Conservation (phyloP, 2,797 vertebrate species). For the Gallinago nigripennis region DNA sequence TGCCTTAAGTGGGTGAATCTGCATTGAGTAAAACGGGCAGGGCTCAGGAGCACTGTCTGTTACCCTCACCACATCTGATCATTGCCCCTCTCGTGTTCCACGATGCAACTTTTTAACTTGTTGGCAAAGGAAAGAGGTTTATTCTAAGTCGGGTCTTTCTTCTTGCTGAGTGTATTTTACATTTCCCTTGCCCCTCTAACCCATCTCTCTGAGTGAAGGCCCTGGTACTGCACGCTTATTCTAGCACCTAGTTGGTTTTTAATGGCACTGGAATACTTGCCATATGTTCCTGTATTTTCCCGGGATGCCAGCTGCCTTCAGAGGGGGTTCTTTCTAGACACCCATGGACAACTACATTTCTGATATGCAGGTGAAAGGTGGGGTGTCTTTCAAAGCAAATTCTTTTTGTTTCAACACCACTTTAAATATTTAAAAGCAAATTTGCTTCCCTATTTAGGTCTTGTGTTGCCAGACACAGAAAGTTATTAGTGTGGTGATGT, state of each 20-base stretch:
- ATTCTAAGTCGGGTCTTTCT: background rate
- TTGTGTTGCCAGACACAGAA: background rate
- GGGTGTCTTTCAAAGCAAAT: background rate
- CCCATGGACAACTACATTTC: background rate
- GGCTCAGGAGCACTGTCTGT: background rate
- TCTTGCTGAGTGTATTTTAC: background rate
- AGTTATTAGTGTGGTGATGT: rapidly evolving
- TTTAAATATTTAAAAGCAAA: background rate
- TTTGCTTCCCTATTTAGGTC: background rate
- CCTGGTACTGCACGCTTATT: rapidly evolving
- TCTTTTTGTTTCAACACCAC: background rate
- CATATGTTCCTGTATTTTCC: background rate
- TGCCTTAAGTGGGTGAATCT: rapidly evolving
- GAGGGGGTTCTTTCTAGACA: background rate
- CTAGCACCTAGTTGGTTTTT: background rate
- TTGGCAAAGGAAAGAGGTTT: background rate
- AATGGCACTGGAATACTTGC: background rate
- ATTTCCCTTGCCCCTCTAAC: background rate
- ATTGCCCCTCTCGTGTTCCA: background rate
- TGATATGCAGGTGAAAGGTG: background rate
- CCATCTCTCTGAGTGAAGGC: background rate
- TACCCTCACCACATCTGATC: background rate
- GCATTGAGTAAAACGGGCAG: rapidly evolving
- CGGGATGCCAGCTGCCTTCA: background rate
- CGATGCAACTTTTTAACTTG: background rate